Base-by-base conservation (phyloP, 2,888 invertebrate species). In the Agrotis segetum region DNA sequence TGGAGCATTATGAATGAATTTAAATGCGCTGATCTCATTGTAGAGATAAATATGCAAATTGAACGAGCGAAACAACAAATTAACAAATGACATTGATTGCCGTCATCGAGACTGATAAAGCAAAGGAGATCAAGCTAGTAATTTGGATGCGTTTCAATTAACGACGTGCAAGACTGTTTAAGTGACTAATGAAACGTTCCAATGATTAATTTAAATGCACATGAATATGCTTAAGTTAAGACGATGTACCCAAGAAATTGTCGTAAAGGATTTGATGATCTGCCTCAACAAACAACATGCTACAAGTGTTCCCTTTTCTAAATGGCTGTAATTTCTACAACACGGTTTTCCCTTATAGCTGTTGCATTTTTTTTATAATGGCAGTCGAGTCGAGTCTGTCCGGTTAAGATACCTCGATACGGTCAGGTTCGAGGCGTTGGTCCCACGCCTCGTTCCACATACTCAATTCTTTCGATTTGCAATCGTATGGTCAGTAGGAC, bases 331-430 rank as follows among this genome's bases (percentile, higher is more conserved):
- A 87, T 90, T 91, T 90, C 90, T 91, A 87, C 79, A 88, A 84
- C 89, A 88, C 88, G 82, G 88, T 92, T 92, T 90, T 90, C 91
- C 88, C 89, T 86, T 88, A 87, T 81, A 87, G 87, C 76, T 80
- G 81, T 84, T 85, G 87, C 85, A 80, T 91, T 90, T 94, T 93
- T 72, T 89, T 91, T 88, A 87, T 90, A 83, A 90, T 92, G 90
- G 88, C 90, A 89, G 85, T 81, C 87, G 81, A 89, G 92, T 92
- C 92, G 88, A 90, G 94, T 92, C 92, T 90, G 92, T 95, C 95
- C 96, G 95, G 96, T 95, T 93, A 88, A 92, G 93, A 94, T 93
- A 94, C 92, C 95, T 95, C 93, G 91, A 94, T 95, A 95, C 94
- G 92, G 93, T 92, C 94, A 94, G 94, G 92, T 93, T 93, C 92